Evolutionary conservation across 2,113 vertebrate genomes (phyloP), one percentile per base, ranked within the genome.

Genomic region (Osmerus mordax): DNA sequence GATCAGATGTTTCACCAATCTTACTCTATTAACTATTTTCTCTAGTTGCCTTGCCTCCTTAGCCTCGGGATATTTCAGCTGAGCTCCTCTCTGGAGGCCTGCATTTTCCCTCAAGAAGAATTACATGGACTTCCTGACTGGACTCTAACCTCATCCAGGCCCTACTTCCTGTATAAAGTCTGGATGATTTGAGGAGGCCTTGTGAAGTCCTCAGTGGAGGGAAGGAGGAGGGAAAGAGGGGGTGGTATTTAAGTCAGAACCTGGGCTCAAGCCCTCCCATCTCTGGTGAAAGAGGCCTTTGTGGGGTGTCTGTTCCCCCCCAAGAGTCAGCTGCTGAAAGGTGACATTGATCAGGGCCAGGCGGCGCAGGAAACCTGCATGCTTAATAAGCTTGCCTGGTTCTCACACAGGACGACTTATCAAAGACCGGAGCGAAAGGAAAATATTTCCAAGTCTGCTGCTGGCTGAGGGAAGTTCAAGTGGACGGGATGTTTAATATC

Each of bases 281-380:
- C 41, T 68, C 68, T 81, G 78, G 77, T 88, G 80, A 92, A 92
- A 91, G 90, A 82, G 64, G 19, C 84, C 86, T 91, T 92, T 92
- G 87, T 93, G 76, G 71, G 62, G 5, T 74, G 29, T 19, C 68
- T 47, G 69, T 69, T 72, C 81, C 79, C 52, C 51, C 72, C 36
- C 67, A 54, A 72, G 81, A 64, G 80, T 69, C 72, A 73, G 32
- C 64, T 66, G 80, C 78, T 92, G 84, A 92, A 92, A 90, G 87
- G 83, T 91, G 83, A 86, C 90, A 92, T 90, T 92, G 87, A 92
- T 89, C 75, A 41, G 41, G 47, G 71, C 69, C 78, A 83, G 70
- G 72, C 78, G 9, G 77, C 55, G 73, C 79, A 85, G 84, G 77
- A 87, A 89, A 75, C 53, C 58, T 61, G 73, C 79, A 81, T 77